Evolutionary conservation across 2,888 invertebrate species (phyloP), one percentile per base, ranked within the genome.

Genomic region (Linhomoeus sp.): DNA sequence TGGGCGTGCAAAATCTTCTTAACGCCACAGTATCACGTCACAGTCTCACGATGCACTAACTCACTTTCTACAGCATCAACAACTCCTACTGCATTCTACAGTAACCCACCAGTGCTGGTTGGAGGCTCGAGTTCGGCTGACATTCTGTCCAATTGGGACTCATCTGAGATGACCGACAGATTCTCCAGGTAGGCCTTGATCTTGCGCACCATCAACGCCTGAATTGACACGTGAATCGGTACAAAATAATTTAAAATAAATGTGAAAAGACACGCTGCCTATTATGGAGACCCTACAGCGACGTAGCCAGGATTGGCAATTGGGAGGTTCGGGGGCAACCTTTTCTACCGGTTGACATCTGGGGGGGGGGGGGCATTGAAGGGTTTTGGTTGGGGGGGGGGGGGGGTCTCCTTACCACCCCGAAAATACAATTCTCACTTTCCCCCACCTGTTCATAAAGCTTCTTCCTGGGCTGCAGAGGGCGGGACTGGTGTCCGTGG

Each of bases 111-210:
- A 9, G 44, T 5, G n/a, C 9, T 14, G 45, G 20, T 7, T n/a
- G 57, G 58, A 26, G 65, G 58, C 65, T 94, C 94, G 66, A 90
- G 90, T 60, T 84, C 83, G 38, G 82, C 68, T 1, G 92, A 92
- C 64, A 92, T 72, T 45, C 78, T 77, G 62, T 87, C 85, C 49
- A 97, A 71, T 49, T 80, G 77, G 56, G 83, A 80, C 67, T 94
- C 94, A 63, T 92, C 86, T 15, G 80, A 82, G 57, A 84, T 81
- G 7, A 86, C 83, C 58, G 84, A 80, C 74, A 94, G 77, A 59
- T 84, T 81, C 55, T 81, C 80, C 50, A 97, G 74, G 70, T 97
- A 97, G 2, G 92, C 83, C 66, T 92, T 88, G 5, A 94, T 92
- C 48, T 90, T 75, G 29, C 92, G 76, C 47, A 90, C 88, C 94